These are phyloP conservation scores for Stigmatopora nigra DNA, from an alignment of 2,113 vertebrate genomes.

Conservation along the genomic window DNA sequence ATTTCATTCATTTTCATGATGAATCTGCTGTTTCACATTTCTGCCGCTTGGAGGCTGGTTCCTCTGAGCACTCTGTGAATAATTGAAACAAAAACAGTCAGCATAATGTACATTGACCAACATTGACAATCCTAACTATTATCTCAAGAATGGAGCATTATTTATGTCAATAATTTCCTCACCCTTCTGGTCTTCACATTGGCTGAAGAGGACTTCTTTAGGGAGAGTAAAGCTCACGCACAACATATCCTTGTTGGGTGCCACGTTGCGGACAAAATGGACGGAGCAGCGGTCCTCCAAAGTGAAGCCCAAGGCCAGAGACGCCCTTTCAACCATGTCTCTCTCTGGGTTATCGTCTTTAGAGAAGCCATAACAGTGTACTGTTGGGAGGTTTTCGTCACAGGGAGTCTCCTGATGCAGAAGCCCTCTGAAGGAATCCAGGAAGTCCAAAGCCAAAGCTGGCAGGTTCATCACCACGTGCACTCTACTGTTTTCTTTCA, in stretches of 20 bases:
- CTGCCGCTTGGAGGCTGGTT: constrained; percentile 78
- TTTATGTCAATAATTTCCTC: constrained; percentile 40
- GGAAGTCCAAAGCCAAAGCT: constrained; percentile 83
- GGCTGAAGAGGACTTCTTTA: constrained; percentile 72
- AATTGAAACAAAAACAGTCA: constrained; percentile 1
- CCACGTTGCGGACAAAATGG: constrained; percentile 86
- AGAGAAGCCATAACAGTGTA: constrained; percentile 93
- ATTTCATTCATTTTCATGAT: background rate
- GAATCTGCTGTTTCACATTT: constrained; percentile 51
- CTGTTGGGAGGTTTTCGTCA: constrained; percentile 67
- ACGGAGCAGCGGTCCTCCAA: constrained; percentile 72
- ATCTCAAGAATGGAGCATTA: background rate
- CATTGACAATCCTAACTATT: too few species aligned
- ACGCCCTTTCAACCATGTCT: constrained; percentile 76
- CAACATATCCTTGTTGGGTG: constrained; percentile 95
- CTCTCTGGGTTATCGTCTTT: constrained; percentile 73
- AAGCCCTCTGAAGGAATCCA: constrained; percentile 79
- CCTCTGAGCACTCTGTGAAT: constrained; percentile 62
- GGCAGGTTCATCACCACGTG: constrained; percentile 96
- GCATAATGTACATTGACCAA: background rate
- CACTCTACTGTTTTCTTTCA: constrained; percentile 55
- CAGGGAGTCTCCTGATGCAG: constrained; percentile 49
- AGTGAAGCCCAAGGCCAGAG: constrained; percentile 67
- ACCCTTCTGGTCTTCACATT: constrained; percentile 63
- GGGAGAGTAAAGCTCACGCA: constrained; percentile 84